These are phyloP conservation scores for Coenonympha glycerion DNA, from an alignment of 2,888 invertebrate species.

Conservation along the genomic window DNA sequence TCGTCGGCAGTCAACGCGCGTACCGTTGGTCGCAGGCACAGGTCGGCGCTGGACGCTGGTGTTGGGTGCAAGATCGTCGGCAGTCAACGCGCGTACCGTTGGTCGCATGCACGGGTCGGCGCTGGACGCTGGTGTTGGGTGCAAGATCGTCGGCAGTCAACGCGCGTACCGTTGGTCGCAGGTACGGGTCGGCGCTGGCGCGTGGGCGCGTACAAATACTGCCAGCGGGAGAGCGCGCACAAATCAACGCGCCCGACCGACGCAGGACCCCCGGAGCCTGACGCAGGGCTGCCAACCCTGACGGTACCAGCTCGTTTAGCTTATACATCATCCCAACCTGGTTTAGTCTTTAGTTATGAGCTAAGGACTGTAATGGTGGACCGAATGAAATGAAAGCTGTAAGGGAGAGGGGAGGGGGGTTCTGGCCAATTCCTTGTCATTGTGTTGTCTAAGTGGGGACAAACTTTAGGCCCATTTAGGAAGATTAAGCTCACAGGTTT, in stretches of 20 bases:
- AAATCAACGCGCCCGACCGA: slow-evolving; percentile 64
- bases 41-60: slow-evolving; percentile 29
- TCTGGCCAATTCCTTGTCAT: no score
- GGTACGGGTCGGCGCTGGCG: slow-evolving; percentile 34
- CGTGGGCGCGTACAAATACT: slow-evolving; percentile 59
- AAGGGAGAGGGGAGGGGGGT: no score
- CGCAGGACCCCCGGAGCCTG: slow-evolving; percentile 51
- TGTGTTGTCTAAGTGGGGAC: no score
- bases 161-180: slow-evolving; percentile 20
- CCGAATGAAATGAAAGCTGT: no score
- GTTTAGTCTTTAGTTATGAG: neutral
- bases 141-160: no score
- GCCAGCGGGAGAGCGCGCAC: slow-evolving; percentile 68
- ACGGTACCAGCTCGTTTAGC: neutral
- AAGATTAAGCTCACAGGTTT: no score
- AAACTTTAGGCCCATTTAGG: no score
- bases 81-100: slow-evolving; percentile 12
- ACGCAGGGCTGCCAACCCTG: slow-evolving; percentile 4
- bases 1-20: slow-evolving; percentile 13
- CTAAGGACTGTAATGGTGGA: no score
- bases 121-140: no score
- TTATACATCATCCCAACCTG: no score
- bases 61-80: no score
- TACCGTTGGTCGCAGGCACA: slow-evolving; percentile 29
- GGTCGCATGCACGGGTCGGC: slow-evolving; percentile 33